Evolutionary conservation across 2,113 vertebrate species (phyloP).

Genomic region (Campylomormyrus tamandua): DNA sequence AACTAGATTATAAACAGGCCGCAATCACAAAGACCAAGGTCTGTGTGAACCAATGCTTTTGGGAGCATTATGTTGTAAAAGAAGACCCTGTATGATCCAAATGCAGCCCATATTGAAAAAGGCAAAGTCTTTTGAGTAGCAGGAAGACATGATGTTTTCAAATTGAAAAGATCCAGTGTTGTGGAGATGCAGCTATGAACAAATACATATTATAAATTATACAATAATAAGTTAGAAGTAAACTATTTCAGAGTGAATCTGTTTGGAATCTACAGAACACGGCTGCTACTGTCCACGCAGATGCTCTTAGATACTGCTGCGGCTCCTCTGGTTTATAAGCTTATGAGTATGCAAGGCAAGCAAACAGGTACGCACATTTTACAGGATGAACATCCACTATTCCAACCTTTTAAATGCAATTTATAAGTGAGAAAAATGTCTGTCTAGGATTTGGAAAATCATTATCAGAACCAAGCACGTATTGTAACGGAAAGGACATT

Average conservation of each 20-base stretch:
- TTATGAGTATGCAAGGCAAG: neutral
- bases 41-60: neutral
- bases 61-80: neutral
- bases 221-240: neutral
- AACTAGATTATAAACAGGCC: constrained; percentile 19
- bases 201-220: neutral
- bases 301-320: neutral
- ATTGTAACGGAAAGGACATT: too few relatives aligned
- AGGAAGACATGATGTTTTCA: neutral
- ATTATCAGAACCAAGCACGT: too few relatives aligned
- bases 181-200: too few relatives aligned
- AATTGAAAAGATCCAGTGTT: neutral
- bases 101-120: neutral
- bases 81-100: neutral
- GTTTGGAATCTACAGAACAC: neutral
- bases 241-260: neutral
- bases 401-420: neutral
- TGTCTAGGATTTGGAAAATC: neutral
- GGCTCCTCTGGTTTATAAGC: neutral
- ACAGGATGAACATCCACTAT: neutral
- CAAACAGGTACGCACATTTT: neutral
- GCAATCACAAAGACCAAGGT: constrained; percentile 3
- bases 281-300: neutral
- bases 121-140: neutral
- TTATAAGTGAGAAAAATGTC: neutral